These are phyloP conservation scores for Wasmannia auropunctata DNA, from an alignment of 1,140 invertebrate genomes.

Conservation along the genomic window DNA sequence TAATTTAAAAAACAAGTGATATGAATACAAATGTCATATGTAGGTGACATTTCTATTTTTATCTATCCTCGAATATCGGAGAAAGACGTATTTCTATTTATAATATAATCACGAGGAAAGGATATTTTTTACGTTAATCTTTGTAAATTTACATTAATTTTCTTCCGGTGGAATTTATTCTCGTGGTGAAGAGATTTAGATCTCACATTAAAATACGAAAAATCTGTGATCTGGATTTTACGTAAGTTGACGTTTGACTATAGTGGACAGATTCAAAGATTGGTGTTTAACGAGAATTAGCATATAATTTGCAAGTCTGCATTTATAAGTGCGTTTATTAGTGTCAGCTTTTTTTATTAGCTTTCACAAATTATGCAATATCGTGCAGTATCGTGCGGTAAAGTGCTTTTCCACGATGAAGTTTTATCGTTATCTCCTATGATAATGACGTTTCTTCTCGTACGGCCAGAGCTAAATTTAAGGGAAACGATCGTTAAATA, in stretches of 20 bases:
- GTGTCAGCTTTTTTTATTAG: background rate
- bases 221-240: background rate
- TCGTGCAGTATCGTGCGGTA: background rate
- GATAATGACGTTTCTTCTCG: background rate
- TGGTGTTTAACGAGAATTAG: conserved; percentile 5
- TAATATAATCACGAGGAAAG: background rate
- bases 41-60: background rate
- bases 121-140: background rate
- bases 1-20: background rate
- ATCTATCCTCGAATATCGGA: background rate
- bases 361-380: background rate
- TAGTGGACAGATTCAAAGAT: background rate
- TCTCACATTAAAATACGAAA: background rate
- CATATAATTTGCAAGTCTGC: conserved; percentile 8
- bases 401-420: background rate
- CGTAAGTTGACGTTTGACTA: background rate
- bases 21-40: background rate
- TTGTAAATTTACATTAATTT: conserved; percentile 1
- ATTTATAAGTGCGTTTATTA: conserved; percentile 14
- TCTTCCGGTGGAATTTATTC: background rate
- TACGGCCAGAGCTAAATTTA: background rate
- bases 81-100: background rate
- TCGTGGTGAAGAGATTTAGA: background rate
- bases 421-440: background rate
- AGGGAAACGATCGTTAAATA: conserved; percentile 10